Evolutionary conservation across 2,888 invertebrate genomes (phyloP), one percentile per base, ranked within the genome.

Genomic region (Dascillus cervinus): DNA sequence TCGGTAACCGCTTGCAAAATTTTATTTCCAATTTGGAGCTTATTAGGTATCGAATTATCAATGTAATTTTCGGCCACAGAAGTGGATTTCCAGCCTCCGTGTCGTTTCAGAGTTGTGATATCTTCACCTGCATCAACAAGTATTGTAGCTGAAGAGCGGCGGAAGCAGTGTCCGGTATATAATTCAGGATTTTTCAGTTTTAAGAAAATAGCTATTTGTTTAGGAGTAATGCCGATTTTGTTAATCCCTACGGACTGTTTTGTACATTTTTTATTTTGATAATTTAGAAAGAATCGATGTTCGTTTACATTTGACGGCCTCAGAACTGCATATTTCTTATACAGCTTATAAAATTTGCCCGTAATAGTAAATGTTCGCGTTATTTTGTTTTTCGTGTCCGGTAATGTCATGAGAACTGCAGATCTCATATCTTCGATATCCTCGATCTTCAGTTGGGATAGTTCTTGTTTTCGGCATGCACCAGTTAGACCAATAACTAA

Each of bases 281-380:
- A 43, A 24, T 41, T 32, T 5, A 43, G 13, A 29, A 41, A 43
- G 25, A 40, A 40, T 5, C 12, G 21, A 10, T 22, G 20, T 3
- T 11, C 17, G 6, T 13, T 8, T 6, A 29, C 22, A 17, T 36
- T 12, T 12, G 12, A 3, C 8, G 43, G 35, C 5, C 44, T 41
- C n/a, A 46, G 36, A 17, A 29, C 17, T 5, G 29, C 10, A 34
- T 46, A 47, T 26, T 46, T 34, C 33, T 41, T 42, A 21, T 35
- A 33, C 13, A 36, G 34, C 19, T 30, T 29, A 13, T 29, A 37
- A 20, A 33, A 46, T 12, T 41, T 12, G 11, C 36, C 40, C 14
- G 39, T 29, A 17, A 44, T 31, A 6, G 39, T 37, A 37, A 47
- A 43, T 13, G 15, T 30, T 27, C 43, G 33, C 14, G 24, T 10